Conservation (phyloP, 2,113 vertebrate genomes). For the Pelecanus crispus region DNA sequence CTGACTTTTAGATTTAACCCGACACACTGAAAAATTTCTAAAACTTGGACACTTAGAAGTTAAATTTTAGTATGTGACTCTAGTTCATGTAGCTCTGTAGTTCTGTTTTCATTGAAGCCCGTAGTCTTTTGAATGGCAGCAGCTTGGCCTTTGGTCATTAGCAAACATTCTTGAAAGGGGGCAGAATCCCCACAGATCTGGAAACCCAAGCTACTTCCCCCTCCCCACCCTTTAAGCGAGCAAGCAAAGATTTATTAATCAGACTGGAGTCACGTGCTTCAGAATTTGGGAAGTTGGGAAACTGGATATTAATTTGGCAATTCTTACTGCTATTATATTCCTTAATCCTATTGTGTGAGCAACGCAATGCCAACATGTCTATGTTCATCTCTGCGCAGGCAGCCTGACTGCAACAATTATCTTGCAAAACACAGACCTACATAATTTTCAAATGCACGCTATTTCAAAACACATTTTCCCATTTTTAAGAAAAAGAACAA, state of each 20-base stretch:
- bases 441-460: neutral
- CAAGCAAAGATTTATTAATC: neutral
- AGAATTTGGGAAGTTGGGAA: neutral
- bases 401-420: neutral
- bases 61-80: neutral
- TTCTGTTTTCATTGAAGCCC: neutral
- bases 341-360: neutral
- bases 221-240: neutral
- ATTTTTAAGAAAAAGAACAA: neutral
- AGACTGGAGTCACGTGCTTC: neutral
- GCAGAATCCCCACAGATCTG: neutral
- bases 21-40: neutral
- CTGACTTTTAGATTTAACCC: neutral
- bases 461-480: neutral
- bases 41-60: neutral
- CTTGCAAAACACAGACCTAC: neutral
- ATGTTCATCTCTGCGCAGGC: neutral
- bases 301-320: neutral
- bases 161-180: neutral
- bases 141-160: neutral
- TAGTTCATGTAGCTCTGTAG: neutral
- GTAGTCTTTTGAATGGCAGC: neutral
- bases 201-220: neutral
- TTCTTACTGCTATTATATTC: neutral
- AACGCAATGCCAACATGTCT: neutral